These are phyloP conservation scores for Orestias chungarensis DNA, from an alignment of 2,797 vertebrate genomes.

Conservation along the genomic window DNA sequence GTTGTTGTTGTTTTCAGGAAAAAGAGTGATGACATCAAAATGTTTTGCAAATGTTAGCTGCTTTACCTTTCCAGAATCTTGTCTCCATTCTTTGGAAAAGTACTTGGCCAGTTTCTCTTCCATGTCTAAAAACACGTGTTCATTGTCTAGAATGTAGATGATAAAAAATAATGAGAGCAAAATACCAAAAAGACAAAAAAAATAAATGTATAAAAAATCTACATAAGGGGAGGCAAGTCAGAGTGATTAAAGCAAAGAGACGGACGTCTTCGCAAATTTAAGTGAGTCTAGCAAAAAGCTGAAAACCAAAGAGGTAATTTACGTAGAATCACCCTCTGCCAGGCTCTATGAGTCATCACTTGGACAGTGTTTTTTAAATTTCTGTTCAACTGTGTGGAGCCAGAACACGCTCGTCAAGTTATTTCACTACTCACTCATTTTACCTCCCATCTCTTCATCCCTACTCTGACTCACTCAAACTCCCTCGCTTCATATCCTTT, in stretches of 20 bases:
- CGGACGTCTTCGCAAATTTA: conserved; percentile 52
- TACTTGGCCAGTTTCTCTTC: conserved; percentile 90
- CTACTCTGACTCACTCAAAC: conserved; percentile 57
- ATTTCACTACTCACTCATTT: conserved; percentile 54
- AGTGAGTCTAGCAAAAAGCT: conserved; percentile 44
- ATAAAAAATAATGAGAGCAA: conserved; percentile 54
- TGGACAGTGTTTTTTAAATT: conserved; percentile 33
- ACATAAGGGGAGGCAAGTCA: conserved; percentile 74
- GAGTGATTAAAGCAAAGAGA: conserved; percentile 50
- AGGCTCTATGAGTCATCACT: conserved; percentile 55
- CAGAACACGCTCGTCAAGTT: conserved; percentile 19
- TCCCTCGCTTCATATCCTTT: conserved; percentile 46
- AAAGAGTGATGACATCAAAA: not conserved
- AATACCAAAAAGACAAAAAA: conserved; percentile 66
- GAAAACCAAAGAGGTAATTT: conserved; percentile 23
- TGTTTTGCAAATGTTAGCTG: not conserved
- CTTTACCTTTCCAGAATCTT: conserved; percentile 79
- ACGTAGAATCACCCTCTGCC: conserved; percentile 20
- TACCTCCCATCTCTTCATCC: conserved; percentile 44
- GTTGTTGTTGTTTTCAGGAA: no score
- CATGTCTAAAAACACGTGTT: conserved; percentile 90
- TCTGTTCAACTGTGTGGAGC: conserved; percentile 44
- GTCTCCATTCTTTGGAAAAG: conserved; percentile 90
- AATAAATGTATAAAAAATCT: conserved; percentile 67
- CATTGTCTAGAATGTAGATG: conserved; percentile 82